phyloP scores from a whole-genome alignment of 2,797 vertebrate genomes.

The Siniperca undulata region DNA sequence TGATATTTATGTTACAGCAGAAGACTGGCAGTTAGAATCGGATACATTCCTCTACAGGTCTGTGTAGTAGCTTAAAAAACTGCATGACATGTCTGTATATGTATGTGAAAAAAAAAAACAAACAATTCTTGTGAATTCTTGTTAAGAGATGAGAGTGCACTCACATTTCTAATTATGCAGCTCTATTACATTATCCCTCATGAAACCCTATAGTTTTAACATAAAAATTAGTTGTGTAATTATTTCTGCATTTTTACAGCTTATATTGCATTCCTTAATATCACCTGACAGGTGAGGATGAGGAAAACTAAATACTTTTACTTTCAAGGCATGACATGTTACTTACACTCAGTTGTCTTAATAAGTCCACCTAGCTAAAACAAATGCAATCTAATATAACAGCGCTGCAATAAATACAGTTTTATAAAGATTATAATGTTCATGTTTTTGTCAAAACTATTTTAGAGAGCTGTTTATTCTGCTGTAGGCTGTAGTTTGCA shows the following conservation, averaged over 20 bases:
- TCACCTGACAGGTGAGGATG: background rate
- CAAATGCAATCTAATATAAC: background rate
- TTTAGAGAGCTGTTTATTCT: background rate
- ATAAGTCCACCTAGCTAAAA: background rate
- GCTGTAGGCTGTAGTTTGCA: background rate
- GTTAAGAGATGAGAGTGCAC: background rate
- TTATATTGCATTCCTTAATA: background rate
- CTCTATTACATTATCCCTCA: constrained; percentile 8
- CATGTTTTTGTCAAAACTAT: background rate
- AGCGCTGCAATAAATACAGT: background rate
- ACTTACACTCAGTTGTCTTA: background rate
- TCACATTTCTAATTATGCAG: constrained; percentile 27
- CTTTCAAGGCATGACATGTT: background rate
- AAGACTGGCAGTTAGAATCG: constrained; percentile 25
- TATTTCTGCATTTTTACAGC: constrained; percentile 11
- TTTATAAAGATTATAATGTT: background rate
- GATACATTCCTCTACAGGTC: background rate
- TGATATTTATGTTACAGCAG: constrained; percentile 39
- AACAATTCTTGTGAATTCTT: background rate
- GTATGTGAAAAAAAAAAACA: background rate
- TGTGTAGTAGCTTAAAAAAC: background rate
- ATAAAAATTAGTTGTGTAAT: constrained; percentile 12
- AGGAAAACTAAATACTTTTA: background rate
- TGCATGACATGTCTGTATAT: background rate
- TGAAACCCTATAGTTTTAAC: constrained; percentile 27